A percentile compares a stretch with the other conserved stretches of the same genome.
Conservation (phyloP, 2,113 vertebrate genomes). For the Bubo blakistoni region DNA sequence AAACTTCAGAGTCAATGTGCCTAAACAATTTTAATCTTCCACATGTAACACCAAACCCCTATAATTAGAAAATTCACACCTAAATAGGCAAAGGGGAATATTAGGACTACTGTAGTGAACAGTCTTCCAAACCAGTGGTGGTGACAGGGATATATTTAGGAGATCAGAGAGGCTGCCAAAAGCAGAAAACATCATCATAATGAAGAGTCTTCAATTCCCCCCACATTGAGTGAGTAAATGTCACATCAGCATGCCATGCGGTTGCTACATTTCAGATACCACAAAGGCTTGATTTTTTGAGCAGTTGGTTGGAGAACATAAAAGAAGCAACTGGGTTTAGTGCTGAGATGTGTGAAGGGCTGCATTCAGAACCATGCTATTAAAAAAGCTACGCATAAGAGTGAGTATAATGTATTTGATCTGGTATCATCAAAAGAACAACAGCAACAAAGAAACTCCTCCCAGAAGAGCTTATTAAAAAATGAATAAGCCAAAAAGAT, state of each 20-base stretch:
- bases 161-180: not conserved
- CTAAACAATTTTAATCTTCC: not conserved
- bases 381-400: not conserved
- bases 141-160: not conserved
- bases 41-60: not conserved
- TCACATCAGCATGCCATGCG: not conserved
- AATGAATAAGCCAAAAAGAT: not conserved
- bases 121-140: not conserved
- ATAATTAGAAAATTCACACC: not conserved
- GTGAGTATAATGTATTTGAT: not conserved
- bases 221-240: not conserved
- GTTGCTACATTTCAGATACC: not conserved
- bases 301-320: not conserved
- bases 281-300: not conserved
- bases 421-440: not conserved
- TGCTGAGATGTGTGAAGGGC: not conserved
- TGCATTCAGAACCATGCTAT: not conserved
- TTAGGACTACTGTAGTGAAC: not conserved
- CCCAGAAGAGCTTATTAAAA: not conserved
- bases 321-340: not conserved
- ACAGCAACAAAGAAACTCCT: not conserved
- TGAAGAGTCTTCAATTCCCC: not conserved
- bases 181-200: not conserved
- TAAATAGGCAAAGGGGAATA: not conserved
- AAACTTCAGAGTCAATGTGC: not conserved